Conservation (phyloP, 2,113 vertebrate species). For the Raja brachyura region DNA sequence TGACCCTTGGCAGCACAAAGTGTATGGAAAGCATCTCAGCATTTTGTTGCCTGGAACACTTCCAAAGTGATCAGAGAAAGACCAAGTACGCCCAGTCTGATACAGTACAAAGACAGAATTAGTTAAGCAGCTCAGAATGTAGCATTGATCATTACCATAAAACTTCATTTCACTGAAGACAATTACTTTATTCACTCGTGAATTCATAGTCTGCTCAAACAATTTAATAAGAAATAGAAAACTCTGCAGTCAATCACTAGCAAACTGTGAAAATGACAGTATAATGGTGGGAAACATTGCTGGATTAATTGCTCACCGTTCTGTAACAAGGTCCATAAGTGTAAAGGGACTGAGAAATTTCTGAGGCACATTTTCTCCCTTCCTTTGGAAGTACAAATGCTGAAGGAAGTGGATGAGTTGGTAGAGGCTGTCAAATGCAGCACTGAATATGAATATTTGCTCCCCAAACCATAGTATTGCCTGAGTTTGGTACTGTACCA, state of each 20-base stretch:
- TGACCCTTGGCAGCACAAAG: conserved; percentile 8
- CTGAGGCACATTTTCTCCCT: background rate
- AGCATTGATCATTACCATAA: background rate
- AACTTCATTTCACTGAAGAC: background rate
- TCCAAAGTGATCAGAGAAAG: background rate
- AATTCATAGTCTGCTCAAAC: background rate
- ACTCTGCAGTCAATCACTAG: background rate
- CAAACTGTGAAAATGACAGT: background rate
- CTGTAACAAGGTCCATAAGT: background rate
- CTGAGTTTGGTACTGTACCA: background rate
- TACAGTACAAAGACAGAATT: background rate
- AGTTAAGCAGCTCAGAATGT: background rate
- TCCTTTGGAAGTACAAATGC: background rate
- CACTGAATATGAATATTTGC: too few relatives aligned
- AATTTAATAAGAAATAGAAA: background rate
- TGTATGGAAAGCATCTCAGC: background rate
- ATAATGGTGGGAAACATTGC: background rate
- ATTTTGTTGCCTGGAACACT: background rate
- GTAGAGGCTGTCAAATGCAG: too few relatives aligned
- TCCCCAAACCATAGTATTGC: background rate
- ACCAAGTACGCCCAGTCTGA: background rate
- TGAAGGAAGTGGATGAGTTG: too few relatives aligned
- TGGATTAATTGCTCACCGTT: background rate
- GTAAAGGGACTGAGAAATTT: background rate
- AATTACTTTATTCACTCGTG: background rate